Evolutionary conservation across 2,797 vertebrate genomes (phyloP), one percentile per base, ranked within the genome.

Genomic region (Vipera ursinii): DNA sequence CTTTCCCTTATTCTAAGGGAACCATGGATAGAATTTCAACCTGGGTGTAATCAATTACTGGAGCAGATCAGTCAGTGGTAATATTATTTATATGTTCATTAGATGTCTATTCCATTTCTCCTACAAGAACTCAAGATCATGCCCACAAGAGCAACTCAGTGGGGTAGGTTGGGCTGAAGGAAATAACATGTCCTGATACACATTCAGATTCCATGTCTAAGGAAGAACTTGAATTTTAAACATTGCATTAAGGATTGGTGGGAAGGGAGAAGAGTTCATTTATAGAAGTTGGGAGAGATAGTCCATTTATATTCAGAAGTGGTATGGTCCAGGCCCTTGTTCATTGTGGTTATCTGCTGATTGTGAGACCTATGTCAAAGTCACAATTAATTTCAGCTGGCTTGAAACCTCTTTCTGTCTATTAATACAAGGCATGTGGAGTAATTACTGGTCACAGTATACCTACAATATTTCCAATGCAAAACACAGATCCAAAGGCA

Each of bases 401-500:
- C 51, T 2, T 57, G 15, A 73, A 44, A 8, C 2, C 53, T 6
- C 7, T 10, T 85, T 89, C n/a, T 63, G 91, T 5, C 3, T n/a
- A 87, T 3, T n/a, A 85, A 38, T 91, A 51, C 91, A 92, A 38
- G 17, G 24, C 22, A 86, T 14, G 91, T 82, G 90, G 87, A 20
- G 88, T 44, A 73, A 61, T 17, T 89, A 2, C 8, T 94, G 24
- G 17, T 61, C 88, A 92, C 89, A 51, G 13, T 55, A 20, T 3
- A 53, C 32, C 14, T 6, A 2, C 85, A 73, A 73, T 20, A 92
- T 91, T 88, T 91, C 53, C 9, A 88, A 38, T 78, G 48, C 20
- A 90, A n/a, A 57, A 55, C 65, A 60, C 44, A 92, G 17, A 56
- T 90, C 86, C 6, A 53, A 86, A 87, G 59, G 82, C 22, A 94